phyloP scores from a whole-genome alignment of 2,113 vertebrate species.

The Cranoglanis bouderius region DNA sequence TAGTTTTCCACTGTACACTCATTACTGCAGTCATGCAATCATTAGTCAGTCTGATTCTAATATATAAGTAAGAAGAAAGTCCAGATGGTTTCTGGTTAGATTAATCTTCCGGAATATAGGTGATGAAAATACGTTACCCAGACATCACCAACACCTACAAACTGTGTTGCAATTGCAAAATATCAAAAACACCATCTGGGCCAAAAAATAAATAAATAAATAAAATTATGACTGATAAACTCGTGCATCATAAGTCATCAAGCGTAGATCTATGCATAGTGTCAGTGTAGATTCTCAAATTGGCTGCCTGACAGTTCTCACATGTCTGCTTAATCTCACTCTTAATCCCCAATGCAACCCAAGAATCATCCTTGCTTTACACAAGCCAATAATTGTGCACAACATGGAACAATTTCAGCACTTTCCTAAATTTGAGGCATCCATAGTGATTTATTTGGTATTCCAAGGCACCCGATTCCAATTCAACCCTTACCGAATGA shows the following conservation, averaged over 20 bases:
- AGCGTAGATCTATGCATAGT: background rate
- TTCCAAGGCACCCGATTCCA: constrained; percentile 24
- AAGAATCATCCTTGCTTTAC: background rate
- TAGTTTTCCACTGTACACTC: background rate
- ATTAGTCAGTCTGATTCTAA: background rate
- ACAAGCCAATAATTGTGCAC: constrained; percentile 34
- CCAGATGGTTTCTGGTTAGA: constrained; percentile 1
- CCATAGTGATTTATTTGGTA: constrained; percentile 28
- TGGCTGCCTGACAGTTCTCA: constrained; percentile 23
- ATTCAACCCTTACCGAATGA: constrained; percentile 17
- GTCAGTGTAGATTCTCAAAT: constrained; percentile 11
- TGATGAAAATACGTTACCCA: background rate
- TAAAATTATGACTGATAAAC: constrained; percentile 1
- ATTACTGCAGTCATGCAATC: background rate
- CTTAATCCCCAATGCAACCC: constrained; percentile 33
- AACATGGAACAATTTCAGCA: constrained; percentile 18
- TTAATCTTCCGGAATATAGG: background rate
- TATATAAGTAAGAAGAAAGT: background rate
- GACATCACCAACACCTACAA: background rate
- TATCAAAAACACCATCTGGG: background rate
- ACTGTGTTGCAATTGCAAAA: background rate
- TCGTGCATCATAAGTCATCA: background rate
- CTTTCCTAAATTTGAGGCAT: constrained; percentile 30
- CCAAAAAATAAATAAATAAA: background rate
- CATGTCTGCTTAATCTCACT: constrained; percentile 36